phyloP scores from a whole-genome alignment of 2,113 vertebrate species.

The mouse (Mus musculus) region DNA sequence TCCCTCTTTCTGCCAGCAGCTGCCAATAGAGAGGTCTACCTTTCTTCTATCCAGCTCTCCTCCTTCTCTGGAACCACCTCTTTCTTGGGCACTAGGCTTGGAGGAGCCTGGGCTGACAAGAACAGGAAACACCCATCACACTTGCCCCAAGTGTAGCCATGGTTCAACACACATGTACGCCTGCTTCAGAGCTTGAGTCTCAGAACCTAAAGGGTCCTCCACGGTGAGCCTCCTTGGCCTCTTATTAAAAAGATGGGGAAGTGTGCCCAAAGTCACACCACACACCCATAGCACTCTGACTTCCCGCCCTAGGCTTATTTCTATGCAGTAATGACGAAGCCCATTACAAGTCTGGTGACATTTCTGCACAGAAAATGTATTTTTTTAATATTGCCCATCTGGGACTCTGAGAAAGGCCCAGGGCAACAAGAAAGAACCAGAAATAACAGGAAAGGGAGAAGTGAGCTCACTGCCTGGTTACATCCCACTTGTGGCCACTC shows the following conservation, averaged over 20 bases:
- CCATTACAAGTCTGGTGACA: constrained; percentile 5
- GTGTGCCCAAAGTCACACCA: constrained; percentile 13
- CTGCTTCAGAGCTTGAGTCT: neutral
- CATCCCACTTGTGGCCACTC: neutral
- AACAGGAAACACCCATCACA: neutral
- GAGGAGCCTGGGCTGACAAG: neutral
- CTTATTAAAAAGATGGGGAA: neutral
- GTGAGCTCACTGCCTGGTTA: neutral
- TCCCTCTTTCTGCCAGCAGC: neutral
- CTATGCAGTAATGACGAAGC: constrained; percentile 12
- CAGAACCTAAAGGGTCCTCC: neutral
- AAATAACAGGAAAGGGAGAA: constrained; percentile 34
- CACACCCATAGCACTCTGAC: neutral
- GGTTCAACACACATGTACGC: neutral
- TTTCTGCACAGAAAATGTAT: constrained; percentile 38
- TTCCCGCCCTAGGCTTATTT: neutral
- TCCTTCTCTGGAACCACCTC: neutral
- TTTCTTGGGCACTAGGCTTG: neutral
- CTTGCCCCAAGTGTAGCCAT: neutral
- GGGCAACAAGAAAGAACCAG: constrained; percentile 31
- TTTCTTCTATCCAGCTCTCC: neutral
- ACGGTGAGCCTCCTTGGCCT: neutral
- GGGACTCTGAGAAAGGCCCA: neutral
- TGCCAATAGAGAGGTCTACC: neutral
- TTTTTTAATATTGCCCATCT: constrained; percentile 37